Conservation (phyloP, 64 coral and sea anemone species). For the Stichodactyla mertensii region DNA sequence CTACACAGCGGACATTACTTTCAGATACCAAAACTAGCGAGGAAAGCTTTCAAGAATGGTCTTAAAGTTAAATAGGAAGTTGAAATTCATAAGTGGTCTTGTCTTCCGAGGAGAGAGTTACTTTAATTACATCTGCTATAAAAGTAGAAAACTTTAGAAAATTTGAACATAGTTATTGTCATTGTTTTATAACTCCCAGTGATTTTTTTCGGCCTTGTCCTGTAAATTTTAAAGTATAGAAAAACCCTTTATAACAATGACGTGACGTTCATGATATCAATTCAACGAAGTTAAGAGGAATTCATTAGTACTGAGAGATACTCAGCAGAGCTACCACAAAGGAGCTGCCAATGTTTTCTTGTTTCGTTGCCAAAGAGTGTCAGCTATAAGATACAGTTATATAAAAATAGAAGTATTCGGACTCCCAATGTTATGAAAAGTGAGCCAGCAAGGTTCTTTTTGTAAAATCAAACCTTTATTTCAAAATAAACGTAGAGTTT, state of each 20-base stretch:
- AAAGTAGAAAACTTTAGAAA: background rate
- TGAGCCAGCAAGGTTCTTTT: background rate
- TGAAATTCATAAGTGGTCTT: background rate
- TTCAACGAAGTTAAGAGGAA: no score
- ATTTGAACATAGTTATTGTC: background rate
- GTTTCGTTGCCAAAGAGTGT: background rate
- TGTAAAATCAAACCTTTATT: no score
- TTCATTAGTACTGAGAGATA: no score
- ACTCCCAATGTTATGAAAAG: background rate
- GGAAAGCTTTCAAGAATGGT: background rate
- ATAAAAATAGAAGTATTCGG: background rate
- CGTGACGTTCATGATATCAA: background rate
- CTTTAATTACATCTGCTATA: background rate
- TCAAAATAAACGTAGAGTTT: no score
- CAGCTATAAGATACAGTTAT: background rate
- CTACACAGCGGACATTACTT: background rate
- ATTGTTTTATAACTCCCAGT: background rate
- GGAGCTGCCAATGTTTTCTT: background rate
- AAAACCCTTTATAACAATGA: background rate
- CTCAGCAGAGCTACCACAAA: background rate
- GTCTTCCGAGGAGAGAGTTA: background rate
- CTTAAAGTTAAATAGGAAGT: conserved; percentile 10
- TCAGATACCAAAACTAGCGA: background rate
- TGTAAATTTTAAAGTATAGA: background rate
- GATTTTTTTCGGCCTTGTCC: background rate